These are phyloP conservation scores for Nyctibius grandis DNA, from an alignment of 2,797 vertebrate genomes.

Conservation along the genomic window DNA sequence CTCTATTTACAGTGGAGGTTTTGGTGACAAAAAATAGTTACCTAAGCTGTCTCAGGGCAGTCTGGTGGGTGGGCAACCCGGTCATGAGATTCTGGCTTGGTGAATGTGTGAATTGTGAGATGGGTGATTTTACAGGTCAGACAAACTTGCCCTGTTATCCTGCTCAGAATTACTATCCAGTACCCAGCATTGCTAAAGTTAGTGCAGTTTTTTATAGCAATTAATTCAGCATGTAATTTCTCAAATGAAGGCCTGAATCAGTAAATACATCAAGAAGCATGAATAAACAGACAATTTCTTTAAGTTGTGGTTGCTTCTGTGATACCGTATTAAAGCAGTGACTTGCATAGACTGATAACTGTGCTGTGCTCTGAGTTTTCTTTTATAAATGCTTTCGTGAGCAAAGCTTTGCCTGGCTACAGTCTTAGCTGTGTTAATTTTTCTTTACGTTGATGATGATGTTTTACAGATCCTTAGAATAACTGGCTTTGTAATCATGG, in stretches of 20 bases:
- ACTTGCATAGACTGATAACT: neutral
- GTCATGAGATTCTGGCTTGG: neutral
- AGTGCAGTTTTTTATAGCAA: neutral
- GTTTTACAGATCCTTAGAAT: neutral
- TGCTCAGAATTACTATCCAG: neutral
- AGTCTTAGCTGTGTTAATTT: neutral
- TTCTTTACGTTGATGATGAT: neutral
- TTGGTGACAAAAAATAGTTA: neutral
- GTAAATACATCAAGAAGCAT: neutral
- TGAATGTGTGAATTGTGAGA: neutral
- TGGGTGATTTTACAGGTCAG: neutral
- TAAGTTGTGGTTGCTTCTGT: neutral
- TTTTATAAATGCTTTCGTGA: neutral
- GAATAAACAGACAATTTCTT: neutral
- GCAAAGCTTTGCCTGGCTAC: neutral
- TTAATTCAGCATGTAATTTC: neutral
- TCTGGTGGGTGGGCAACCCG: neutral
- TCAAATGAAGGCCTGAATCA: neutral
- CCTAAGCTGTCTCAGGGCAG: neutral
- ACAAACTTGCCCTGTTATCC: neutral
- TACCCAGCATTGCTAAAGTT: neutral
- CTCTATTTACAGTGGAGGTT: neutral
- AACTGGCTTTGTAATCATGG: neutral
- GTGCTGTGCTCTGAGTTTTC: neutral
- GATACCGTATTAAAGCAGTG: neutral